Evolutionary conservation across 2,797 vertebrate genomes (phyloP).

Genomic region (Apogon talboti): DNA sequence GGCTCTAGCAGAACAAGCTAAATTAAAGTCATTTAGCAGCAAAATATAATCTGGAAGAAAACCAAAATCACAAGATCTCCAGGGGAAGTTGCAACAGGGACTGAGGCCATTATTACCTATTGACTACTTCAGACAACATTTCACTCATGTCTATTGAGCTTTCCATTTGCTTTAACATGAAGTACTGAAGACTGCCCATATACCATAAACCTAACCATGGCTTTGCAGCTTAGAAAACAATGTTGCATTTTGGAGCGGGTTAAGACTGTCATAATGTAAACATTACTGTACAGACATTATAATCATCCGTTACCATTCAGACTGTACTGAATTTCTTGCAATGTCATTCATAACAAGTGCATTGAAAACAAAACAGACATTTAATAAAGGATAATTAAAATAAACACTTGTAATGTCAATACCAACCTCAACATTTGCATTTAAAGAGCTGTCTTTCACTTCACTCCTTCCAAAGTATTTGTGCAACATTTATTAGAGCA

Average conservation of each 20-base stretch:
- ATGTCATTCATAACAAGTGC: too few relatives aligned
- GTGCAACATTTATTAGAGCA: too few relatives aligned
- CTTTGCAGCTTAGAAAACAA: neutral
- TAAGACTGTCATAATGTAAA: neutral
- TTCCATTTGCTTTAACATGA: neutral
- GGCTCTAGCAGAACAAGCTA: neutral
- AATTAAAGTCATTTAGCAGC: neutral
- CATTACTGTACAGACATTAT: neutral
- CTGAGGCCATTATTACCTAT: neutral
- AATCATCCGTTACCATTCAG: too few relatives aligned
- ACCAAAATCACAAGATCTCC: too few relatives aligned
- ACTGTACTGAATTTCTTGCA: neutral
- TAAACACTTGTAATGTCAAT: neutral
- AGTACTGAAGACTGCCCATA: neutral
- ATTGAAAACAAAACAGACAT: neutral
- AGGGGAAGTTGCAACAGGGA: neutral
- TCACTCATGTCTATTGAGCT: too few relatives aligned
- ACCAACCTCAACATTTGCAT: too few relatives aligned
- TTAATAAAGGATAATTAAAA: neutral
- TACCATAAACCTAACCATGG: neutral
- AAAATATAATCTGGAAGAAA: constrained; percentile 12
- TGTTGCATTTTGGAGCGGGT: neutral
- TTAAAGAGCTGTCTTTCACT: too few relatives aligned
- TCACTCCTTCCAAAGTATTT: too few relatives aligned
- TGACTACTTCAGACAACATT: neutral